A percentile compares a stretch with the other conserved stretches of the same genome.
Conservation (phyloP, 2,797 vertebrate genomes). For the Anolis apletophallus region DNA sequence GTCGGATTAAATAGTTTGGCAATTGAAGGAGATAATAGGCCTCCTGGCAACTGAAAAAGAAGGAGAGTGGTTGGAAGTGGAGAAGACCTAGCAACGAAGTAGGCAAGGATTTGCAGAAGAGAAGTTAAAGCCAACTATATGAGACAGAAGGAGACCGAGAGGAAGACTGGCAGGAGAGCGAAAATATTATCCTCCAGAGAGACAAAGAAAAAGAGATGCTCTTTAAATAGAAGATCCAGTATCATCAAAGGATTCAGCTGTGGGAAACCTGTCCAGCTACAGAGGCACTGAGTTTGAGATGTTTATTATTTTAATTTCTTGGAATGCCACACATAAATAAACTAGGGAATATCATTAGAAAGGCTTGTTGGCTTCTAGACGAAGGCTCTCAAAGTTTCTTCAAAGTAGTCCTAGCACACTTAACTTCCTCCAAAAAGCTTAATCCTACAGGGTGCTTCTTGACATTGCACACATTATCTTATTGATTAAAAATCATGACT, state of each 20-base stretch:
- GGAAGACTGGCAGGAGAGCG: constrained; percentile 69
- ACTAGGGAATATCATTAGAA: constrained; percentile 55
- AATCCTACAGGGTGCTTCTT: background rate
- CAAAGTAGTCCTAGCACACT: constrained; percentile 20
- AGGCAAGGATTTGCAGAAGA: constrained; percentile 43
- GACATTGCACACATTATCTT: constrained; percentile 12
- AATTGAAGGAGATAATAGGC: constrained; percentile 22
- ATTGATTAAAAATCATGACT: constrained; percentile 35
- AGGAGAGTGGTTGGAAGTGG: constrained; percentile 22
- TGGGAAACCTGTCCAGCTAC: constrained; percentile 75
- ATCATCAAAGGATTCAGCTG: constrained; percentile 74
- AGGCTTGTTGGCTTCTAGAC: constrained; percentile 42
- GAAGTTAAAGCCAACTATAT: constrained; percentile 54
- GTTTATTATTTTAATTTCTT: constrained; percentile 72
- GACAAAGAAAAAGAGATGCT: constrained; percentile 63
- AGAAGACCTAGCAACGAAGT: constrained; percentile 15
- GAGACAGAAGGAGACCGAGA: constrained; percentile 61
- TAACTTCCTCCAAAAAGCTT: background rate
- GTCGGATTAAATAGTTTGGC: constrained; percentile 38
- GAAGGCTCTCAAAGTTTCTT: constrained; percentile 45
- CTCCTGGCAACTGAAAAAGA: background rate
- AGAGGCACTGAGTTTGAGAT: constrained; percentile 61
- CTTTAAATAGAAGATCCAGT: constrained; percentile 71
- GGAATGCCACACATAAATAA: constrained; percentile 58
- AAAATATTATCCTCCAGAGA: constrained; percentile 69